Conservation (phyloP, 2,113 vertebrate species). For the Nipponia nippon region DNA sequence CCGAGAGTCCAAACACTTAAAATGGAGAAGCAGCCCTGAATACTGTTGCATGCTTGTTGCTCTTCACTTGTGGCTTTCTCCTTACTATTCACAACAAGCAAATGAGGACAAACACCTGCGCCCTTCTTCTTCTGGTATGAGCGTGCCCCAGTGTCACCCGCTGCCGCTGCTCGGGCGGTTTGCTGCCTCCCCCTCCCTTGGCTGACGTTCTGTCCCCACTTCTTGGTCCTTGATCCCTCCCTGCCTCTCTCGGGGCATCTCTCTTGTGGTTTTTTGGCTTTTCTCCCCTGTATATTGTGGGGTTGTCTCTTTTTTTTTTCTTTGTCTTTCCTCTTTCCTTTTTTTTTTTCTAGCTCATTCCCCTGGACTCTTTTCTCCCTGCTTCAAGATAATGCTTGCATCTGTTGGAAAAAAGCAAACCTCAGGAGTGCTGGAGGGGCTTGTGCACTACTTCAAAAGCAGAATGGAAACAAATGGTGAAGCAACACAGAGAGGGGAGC, state of each 20-base stretch:
- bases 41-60: not conserved
- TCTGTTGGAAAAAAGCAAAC: not conserved
- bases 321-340: accelerated
- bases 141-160: not conserved
- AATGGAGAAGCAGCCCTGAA: not conserved
- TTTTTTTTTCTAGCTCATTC: not conserved
- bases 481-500: not conserved
- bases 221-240: not conserved
- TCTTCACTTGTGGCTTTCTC: not conserved
- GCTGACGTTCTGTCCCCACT: not conserved
- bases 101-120: not conserved
- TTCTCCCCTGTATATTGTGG: not conserved
- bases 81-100: not conserved
- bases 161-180: not conserved
- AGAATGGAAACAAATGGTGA: not conserved
- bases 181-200: not conserved
- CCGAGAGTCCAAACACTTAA: not conserved
- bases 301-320: not conserved
- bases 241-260: not conserved
- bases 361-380: not conserved
- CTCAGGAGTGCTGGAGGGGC: not conserved
- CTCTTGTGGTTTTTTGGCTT: not conserved
- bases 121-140: not conserved
- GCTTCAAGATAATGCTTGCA: not conserved
- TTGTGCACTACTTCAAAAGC: not conserved